These are phyloP conservation scores for Polyommatus icarus DNA, from an alignment of 2,888 invertebrate species.

Conservation along the genomic window DNA sequence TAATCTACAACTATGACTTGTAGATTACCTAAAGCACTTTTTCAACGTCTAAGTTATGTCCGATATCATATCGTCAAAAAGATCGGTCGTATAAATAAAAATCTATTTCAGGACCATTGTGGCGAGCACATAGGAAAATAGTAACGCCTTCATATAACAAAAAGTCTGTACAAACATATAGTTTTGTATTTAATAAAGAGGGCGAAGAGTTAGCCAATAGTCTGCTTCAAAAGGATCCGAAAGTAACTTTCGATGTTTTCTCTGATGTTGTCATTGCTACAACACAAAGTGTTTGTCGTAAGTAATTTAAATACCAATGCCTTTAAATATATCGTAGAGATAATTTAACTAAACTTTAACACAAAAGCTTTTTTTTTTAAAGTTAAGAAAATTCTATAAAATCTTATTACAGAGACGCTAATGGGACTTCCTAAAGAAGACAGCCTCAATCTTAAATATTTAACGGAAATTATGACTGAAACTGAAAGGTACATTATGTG, in stretches of 20 bases:
- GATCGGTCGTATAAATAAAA: background rate
- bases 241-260: background rate
- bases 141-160: slow-evolving; percentile 66
- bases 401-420: slow-evolving; percentile 59
- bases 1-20: background rate
- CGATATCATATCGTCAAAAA: no score
- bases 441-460: slow-evolving; percentile 47
- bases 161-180: slow-evolving; percentile 53
- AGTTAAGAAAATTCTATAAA: background rate
- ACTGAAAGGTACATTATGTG: slow-evolving; percentile 52
- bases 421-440: slow-evolving; percentile 66
- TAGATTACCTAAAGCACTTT: no score
- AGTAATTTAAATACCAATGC: background rate
- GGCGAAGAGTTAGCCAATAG: slow-evolving; percentile 44
- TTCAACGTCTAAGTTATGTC: no score
- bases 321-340: no score
- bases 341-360: background rate
- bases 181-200: slow-evolving; percentile 55
- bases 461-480: slow-evolving; percentile 52
- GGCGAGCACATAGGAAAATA: slow-evolving; percentile 63
- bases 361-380: background rate
- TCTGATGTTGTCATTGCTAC: background rate
- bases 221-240: background rate
- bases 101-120: slow-evolving; percentile 53
- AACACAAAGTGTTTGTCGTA: slow-evolving; percentile 7